A percentile compares a stretch with the other conserved stretches of the same genome.
Conservation (phyloP, 2,797 vertebrate species). For the Malacoraja senta region DNA sequence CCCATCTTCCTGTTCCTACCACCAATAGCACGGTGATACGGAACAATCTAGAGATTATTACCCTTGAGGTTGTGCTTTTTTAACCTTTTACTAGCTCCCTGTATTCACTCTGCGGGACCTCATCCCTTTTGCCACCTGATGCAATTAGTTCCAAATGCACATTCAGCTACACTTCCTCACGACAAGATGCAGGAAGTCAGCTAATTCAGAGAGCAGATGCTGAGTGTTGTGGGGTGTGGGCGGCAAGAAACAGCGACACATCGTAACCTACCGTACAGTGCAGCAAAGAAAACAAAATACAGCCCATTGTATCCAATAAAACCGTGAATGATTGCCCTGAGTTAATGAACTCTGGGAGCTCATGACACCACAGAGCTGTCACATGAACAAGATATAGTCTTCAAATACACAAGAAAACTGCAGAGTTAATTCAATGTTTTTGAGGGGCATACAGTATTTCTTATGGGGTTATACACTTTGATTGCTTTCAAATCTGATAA, state of each 20-base stretch:
- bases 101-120: too few relatives aligned
- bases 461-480: neutral
- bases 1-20: too few relatives aligned
- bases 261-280: neutral
- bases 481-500: neutral
- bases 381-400: neutral
- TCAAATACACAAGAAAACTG: neutral
- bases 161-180: neutral
- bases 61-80: too few relatives aligned
- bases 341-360: neutral
- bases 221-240: too few relatives aligned
- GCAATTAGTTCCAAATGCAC: too few relatives aligned
- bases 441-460: neutral
- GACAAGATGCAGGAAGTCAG: neutral
- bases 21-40: too few relatives aligned
- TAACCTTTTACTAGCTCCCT: too few relatives aligned
- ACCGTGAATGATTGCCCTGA: neutral
- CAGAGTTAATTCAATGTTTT: neutral
- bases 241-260: neutral
- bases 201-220: neutral
- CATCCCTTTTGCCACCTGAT: too few relatives aligned
- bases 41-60: too few relatives aligned
- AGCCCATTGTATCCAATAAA: neutral
- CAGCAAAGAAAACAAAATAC: neutral
- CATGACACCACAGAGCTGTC: conserved; percentile 8